Base-by-base conservation (phyloP, 2,888 invertebrate genomes). In the Polydrusus cervinus region DNA sequence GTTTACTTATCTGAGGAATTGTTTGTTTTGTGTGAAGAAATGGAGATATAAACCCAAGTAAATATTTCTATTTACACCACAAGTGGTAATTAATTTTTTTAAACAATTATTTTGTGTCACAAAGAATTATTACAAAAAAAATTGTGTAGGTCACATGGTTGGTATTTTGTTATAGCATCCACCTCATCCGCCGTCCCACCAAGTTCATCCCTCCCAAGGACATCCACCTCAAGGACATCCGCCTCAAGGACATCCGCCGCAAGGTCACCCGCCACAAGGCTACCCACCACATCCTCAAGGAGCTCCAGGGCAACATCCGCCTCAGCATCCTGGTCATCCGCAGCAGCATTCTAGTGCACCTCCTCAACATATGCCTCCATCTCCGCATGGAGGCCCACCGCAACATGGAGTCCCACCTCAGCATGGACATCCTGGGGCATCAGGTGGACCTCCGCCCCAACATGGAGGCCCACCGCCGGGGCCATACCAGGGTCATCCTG, bases 271-370 rank as follows among this genome's bases (percentile, higher is more conserved):
- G 3, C 57, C 34, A 7, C 68, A 68, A 60, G 18, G 43, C 6
- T 45, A 61, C 45, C 61, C 71, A 49, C 71, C 72, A 7, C 82
- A 83, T 30, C 80, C 78, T 25, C 84, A 83, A 75, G 79, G 79
- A 40, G 83, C 85, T 47, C 82, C 82, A 3, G 82, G 81, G 14
- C 88, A 88, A 10, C 90, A 90, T 79, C 90, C 75, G 13, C 69
- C 72, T 1, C 81, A 79, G 66, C 79, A 25, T 30, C 66, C 25
- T 47, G 57, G 18, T 40, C 75, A 55, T 38, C 53, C 92, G 53
- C 75, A 68, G 18, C 77, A 74, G 43, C 74, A 74, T 16, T 55
- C 60, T 14, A 40, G 68, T n/a, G 78, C 68, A 8, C 73, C 71
- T 9, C 74, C 78, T 0, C 82, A 82, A 65, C 81, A 81, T 57